phyloP scores from a whole-genome alignment of 2,113 vertebrate genomes.

The Lepus timidus region DNA sequence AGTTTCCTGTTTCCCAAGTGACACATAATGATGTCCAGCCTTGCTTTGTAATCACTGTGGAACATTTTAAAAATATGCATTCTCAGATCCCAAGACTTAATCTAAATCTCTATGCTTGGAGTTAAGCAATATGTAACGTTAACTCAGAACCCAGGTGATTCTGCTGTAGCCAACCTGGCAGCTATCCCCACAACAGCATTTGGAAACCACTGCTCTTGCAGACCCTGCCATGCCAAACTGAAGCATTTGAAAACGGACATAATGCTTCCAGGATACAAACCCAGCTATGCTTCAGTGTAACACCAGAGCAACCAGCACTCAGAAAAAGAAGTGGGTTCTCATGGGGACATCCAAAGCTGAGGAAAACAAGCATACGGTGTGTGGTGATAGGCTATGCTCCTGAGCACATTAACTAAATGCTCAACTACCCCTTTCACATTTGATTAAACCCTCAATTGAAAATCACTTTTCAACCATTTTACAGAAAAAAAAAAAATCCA shows the following conservation, averaged over 20 bases:
- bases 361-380: neutral
- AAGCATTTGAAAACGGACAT: constrained; percentile 5
- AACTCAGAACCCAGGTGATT: constrained; percentile 9
- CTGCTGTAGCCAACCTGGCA: neutral
- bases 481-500: constrained; percentile 62
- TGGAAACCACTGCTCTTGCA: neutral
- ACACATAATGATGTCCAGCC: neutral
- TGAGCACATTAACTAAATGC: neutral
- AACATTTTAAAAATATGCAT: neutral
- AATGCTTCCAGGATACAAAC: neutral
- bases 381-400: constrained; percentile 15
- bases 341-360: neutral
- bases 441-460: constrained; percentile 74
- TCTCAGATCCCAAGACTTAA: constrained; percentile 12
- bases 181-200: neutral
- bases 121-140: neutral
- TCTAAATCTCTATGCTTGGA: neutral
- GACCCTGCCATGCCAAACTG: neutral
- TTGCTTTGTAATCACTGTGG: neutral
- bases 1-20: neutral
- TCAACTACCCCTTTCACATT: constrained; percentile 42
- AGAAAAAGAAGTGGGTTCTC: neutral
- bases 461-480: constrained; percentile 70
- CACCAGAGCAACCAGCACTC: neutral
- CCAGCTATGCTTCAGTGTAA: neutral